Base-by-base conservation (phyloP, 2,888 invertebrate genomes). In the Macrophya alboannulata region DNA sequence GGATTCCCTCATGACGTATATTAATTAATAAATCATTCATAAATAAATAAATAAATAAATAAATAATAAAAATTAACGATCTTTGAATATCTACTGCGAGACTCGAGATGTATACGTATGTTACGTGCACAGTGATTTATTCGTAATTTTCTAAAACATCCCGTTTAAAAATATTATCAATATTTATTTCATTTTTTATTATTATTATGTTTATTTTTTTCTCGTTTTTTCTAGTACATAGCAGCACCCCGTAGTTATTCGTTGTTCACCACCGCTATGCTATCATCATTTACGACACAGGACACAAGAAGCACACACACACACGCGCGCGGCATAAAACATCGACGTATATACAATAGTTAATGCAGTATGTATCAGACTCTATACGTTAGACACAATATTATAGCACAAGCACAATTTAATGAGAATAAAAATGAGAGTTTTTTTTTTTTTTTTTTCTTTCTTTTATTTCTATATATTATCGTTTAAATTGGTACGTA, bases 1-100 rank as follows among this genome's bases (percentile, higher is more conserved):
- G 59, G 62, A 43, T 62, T 62, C 81, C 51, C 81, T 62, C 81
- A 81, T 81, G 45, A 81, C 81, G 81, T 81, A 17, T 43, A 31
- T 43, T 72, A 43, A 72, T 55, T 43, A 76, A 21, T 76, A 6
- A 9, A 76, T 48, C 25, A 43, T 37, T 9, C 15, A 65, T 65
- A 31, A 15, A 31, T 4, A 31, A 37, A 65, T 65, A 31, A 15
- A 31, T 4, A 31, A 31, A 0, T 6, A n/a, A 9, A 6, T 62
- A 25, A 25, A 10, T 62, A 4, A 6, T 25, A 17, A 51, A 51
- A 4, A 51, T 51, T 31, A 31, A 31, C 31, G 3, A 31, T 31
- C 31, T 31, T 31, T 31, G 3, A 31, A 31, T 31, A 31, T 31
- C 31, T 31, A 31, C 31, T 31, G 3, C 31, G 31, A 31, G 1